Evolutionary conservation across 2,797 vertebrate species (phyloP).

Genomic region (Enteromius argenteus): DNA sequence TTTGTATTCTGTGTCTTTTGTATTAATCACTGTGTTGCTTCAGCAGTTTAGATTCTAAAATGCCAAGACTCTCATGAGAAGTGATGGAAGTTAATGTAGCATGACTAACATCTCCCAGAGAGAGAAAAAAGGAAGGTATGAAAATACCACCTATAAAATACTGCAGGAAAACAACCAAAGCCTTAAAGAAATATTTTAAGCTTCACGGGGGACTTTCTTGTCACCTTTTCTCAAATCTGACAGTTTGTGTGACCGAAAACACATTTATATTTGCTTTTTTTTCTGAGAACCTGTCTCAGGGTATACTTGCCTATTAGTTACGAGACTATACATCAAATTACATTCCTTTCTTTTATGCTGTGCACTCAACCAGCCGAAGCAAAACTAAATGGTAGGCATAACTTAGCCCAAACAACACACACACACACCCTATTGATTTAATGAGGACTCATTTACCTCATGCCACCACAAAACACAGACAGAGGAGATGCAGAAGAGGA

Average conservation of each 20-base stretch:
- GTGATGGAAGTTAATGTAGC: conserved; percentile 49
- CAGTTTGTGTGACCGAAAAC: conserved; percentile 12
- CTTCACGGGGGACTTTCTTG: background rate
- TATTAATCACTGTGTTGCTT: conserved; percentile 26
- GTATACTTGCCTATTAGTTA: conserved; percentile 20
- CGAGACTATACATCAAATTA: conserved; percentile 21
- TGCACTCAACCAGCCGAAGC: background rate
- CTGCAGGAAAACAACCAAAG: background rate
- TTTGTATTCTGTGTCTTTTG: background rate
- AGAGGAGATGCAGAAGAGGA: conserved; percentile 65
- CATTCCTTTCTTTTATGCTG: background rate
- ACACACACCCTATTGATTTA: conserved; percentile 26
- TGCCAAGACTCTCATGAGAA: conserved; percentile 42
- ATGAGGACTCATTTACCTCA: conserved; percentile 45
- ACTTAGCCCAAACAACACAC: conserved; percentile 20
- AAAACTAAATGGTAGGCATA: conserved; percentile 25
- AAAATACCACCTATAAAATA: conserved; percentile 34
- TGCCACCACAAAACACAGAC: background rate
- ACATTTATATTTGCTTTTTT: conserved; percentile 8
- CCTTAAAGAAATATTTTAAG: background rate
- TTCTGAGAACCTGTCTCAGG: background rate
- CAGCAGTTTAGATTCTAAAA: conserved; percentile 36
- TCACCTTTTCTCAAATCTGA: conserved; percentile 12
- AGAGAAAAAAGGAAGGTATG: conserved; percentile 20
- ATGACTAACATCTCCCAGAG: conserved; percentile 48